phyloP scores from a whole-genome alignment of 2,888 invertebrate genomes.

The Anticlea derivata region DNA sequence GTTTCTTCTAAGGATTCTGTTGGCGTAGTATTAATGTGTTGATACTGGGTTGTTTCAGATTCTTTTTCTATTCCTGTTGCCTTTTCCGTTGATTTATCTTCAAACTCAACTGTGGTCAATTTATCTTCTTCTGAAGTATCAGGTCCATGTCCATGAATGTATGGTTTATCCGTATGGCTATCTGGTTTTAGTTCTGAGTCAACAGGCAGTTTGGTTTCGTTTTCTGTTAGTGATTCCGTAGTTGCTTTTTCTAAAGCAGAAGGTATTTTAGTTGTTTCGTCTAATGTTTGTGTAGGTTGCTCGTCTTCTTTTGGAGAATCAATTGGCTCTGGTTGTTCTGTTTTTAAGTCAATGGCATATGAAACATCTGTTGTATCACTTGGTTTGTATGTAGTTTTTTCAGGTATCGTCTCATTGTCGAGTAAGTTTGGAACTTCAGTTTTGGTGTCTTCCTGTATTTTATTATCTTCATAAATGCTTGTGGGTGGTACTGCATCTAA shows the following conservation, averaged over 20 bases:
- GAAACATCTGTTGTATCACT: conserved; percentile 1
- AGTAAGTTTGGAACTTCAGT: conserved; percentile 8
- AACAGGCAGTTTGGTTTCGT: conserved; percentile 2
- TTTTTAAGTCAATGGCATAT: conserved; percentile 12
- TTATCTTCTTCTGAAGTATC: conserved; percentile 11
- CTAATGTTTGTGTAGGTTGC: conserved; percentile 7
- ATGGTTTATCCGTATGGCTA: conserved; percentile 10
- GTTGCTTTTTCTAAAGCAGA: conserved; percentile 6
- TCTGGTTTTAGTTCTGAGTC: conserved; percentile 7
- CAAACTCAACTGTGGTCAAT: not conserved
- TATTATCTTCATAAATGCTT: conserved; percentile 6
- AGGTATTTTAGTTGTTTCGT: not conserved
- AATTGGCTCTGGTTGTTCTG: conserved; percentile 18
- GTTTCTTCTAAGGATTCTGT: conserved; percentile 16
- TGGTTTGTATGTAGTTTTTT: conserved; percentile 23
- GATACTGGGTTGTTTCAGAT: conserved; percentile 13
- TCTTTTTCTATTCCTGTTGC: not conserved
- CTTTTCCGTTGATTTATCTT: conserved; percentile 9
- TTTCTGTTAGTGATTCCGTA: conserved; percentile 4
- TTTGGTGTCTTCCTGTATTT: conserved; percentile 6
- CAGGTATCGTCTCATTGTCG: conserved; percentile 13
- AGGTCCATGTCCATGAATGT: not conserved
- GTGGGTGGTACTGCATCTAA: conserved; percentile 9
- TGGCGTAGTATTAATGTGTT: conserved; percentile 13
- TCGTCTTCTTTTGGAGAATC: conserved; percentile 12